A percentile compares a stretch with the other conserved stretches of the same genome.
Conservation (phyloP, 2,888 invertebrate genomes). For the Andrena hattorfiana region DNA sequence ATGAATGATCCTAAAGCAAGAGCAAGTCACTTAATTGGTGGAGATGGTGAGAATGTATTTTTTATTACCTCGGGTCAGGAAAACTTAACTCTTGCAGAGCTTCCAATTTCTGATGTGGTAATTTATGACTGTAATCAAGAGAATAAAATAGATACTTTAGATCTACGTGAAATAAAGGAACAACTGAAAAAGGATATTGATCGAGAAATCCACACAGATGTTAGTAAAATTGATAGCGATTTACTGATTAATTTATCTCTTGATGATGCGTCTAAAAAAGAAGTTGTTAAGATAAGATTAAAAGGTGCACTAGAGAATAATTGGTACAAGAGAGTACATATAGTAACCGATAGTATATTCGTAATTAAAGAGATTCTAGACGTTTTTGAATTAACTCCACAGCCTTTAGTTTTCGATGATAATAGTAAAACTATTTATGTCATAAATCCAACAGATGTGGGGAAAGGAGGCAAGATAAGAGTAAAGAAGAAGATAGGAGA, state of each 20-base stretch:
- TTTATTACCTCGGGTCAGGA: neutral
- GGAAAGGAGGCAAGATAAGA: neutral
- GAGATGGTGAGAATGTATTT: neutral
- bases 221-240: neutral
- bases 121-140: neutral
- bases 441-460: neutral
- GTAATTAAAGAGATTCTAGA: neutral
- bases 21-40: neutral
- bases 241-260: constrained; percentile 3
- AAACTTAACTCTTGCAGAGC: neutral
- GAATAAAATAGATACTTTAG: neutral
- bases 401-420: neutral
- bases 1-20: neutral
- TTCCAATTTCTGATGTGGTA: neutral
- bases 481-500: neutral
- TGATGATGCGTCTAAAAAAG: neutral
- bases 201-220: neutral
- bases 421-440: neutral
- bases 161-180: neutral
- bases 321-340: neutral
- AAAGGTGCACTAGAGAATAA: neutral
- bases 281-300: neutral
- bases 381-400: neutral
- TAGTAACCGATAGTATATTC: neutral
- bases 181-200: neutral